These are phyloP conservation scores for Limnodromus scolopaceus DNA, from an alignment of 2,797 vertebrate genomes.

Conservation along the genomic window DNA sequence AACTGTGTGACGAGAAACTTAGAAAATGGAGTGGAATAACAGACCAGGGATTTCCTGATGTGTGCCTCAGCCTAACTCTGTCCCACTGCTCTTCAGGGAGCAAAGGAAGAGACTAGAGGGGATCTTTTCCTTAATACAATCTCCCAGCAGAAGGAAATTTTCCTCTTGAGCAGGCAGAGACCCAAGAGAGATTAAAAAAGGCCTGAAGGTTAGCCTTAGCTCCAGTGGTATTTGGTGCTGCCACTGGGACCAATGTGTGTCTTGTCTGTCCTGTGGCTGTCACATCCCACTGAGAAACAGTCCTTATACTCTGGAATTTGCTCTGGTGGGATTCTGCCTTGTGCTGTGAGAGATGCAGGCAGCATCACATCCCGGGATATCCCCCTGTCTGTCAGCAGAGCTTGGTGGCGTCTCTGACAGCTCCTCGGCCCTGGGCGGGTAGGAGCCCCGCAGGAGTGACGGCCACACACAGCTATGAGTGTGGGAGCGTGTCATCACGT, in stretches of 20 bases:
- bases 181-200: background rate
- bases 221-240: background rate
- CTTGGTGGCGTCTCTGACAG: background rate
- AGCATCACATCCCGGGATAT: rapidly evolving
- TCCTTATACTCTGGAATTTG: rapidly evolving
- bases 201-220: background rate
- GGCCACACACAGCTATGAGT: background rate
- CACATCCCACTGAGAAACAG: background rate
- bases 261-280: background rate
- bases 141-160: background rate
- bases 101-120: background rate
- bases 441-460: background rate
- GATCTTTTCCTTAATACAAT: background rate
- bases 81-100: background rate
- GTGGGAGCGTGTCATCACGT: rapidly evolving
- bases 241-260: background rate
- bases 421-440: background rate
- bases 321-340: background rate
- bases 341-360: background rate
- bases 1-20: background rate
- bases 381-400: background rate
- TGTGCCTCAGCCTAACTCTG: background rate
- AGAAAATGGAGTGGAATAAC: background rate
- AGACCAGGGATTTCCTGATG: background rate
- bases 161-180: background rate